phyloP scores from a whole-genome alignment of 2,113 vertebrate species.

The Todiramphus saurophagus region DNA sequence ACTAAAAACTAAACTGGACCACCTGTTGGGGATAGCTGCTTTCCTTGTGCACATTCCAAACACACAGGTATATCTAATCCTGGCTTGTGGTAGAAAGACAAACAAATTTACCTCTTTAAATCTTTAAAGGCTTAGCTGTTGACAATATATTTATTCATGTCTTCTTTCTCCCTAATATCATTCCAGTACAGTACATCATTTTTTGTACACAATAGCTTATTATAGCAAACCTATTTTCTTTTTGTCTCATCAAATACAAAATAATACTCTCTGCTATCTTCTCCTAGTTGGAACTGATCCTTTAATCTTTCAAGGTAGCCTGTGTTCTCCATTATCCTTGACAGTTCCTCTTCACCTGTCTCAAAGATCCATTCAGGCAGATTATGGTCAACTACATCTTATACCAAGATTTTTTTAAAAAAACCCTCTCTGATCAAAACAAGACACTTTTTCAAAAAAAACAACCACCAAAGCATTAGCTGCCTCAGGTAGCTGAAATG shows the following conservation, averaged over 20 bases:
- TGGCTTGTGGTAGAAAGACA: background rate
- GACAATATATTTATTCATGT: background rate
- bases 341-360: background rate
- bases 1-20: background rate
- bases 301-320: background rate
- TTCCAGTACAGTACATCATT: background rate
- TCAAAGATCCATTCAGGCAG: background rate
- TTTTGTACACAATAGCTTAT: background rate
- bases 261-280: background rate
- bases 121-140: background rate
- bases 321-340: background rate
- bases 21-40: background rate
- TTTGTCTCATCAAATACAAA: background rate
- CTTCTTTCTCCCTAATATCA: background rate
- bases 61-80: background rate
- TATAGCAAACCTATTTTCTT: background rate
- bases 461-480: background rate
- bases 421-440: background rate
- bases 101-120: background rate
- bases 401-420: background rate
- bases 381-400: background rate
- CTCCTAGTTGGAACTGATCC: background rate
- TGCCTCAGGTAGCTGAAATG: background rate
- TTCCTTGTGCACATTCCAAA: background rate
- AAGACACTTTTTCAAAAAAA: background rate